Evolutionary conservation across 1,140 invertebrate genomes (phyloP), one percentile per base, ranked within the genome.

Genomic region (Kradibia gibbosae): DNA sequence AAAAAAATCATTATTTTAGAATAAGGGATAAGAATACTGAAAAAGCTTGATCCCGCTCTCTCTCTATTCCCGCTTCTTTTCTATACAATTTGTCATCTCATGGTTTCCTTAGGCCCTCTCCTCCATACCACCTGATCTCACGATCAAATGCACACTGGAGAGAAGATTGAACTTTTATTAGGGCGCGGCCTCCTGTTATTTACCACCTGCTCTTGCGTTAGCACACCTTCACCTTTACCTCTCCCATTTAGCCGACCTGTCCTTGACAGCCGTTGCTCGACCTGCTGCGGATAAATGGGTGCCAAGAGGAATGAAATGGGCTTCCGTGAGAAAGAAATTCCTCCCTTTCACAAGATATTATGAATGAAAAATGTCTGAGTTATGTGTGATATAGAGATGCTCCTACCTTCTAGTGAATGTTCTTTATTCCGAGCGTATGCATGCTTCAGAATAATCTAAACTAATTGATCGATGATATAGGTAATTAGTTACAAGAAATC

Each of bases 211-310:
- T 57, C n/a, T 57, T 13, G n/a, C 55, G 17, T 45, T 71, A 42
- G 67, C 17, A 7, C 39, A 45, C n/a, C 48, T 25, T 22, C 45
- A 31, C 45, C 10, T 25, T n/a, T n/a, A n/a, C 36, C 20, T 71
- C 13, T 22, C 42, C 5, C 39, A 11, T 28, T n/a, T n/a, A n/a
- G n/a, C n/a, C n/a, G n/a, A n/a, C n/a, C n/a, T n/a, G n/a, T n/a
- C n/a, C n/a, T n/a, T n/a, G n/a, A n/a, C n/a, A n/a, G n/a, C n/a
- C n/a, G n/a, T n/a, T n/a, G n/a, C n/a, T n/a, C n/a, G n/a, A n/a
- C n/a, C n/a, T n/a, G n/a, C n/a, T n/a, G n/a, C 45, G 45, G 71
- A 73, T 25, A 73, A 73, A 73, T 45, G 17, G 31, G 45, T 48
- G 25, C 28, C n/a, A 15, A 10, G 10, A 36, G 5, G 13, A 53